Conservation (phyloP, 2,888 invertebrate genomes). For the Leuctra nigra region DNA sequence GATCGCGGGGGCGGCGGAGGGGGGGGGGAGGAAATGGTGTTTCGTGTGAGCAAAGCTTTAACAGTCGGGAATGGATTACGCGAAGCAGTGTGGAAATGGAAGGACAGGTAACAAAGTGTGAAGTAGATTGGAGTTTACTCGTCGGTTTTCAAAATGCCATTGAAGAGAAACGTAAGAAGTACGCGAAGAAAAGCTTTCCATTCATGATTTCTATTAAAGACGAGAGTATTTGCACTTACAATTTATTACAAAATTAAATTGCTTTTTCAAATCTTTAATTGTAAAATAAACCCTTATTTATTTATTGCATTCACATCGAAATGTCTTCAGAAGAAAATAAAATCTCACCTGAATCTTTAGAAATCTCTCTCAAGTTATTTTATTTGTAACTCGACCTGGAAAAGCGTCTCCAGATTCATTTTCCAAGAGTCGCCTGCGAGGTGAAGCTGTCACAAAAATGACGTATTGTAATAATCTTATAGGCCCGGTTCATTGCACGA, state of each 20-base stretch:
- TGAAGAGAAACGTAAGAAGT: background rate
- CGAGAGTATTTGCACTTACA: background rate
- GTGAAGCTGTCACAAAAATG: no score
- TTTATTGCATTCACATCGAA: no score
- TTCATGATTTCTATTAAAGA: background rate
- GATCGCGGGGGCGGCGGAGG: background rate
- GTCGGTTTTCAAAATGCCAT: background rate
- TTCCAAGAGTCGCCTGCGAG: no score
- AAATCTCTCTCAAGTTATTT: no score
- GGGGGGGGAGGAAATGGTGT: constrained; percentile 1
- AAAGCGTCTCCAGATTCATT: no score
- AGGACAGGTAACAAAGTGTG: constrained; percentile 16
- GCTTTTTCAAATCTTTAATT: background rate
- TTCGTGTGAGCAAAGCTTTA: background rate
- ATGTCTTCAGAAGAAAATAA: no score
- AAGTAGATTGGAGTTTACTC: constrained; percentile 5
- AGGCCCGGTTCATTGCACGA: constrained; percentile 3
- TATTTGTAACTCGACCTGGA: no score
- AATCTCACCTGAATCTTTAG: no score
- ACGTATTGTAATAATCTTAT: background rate
- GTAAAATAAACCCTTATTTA: background rate
- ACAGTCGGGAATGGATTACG: constrained; percentile 15
- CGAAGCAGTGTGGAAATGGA: background rate
- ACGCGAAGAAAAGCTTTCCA: no score
- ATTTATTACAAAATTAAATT: background rate